Percentiles rank a stretch among this genome's conserved stretches.
Conservation (phyloP, 2,888 invertebrate genomes). For the Blastobasis lacticolella region DNA sequence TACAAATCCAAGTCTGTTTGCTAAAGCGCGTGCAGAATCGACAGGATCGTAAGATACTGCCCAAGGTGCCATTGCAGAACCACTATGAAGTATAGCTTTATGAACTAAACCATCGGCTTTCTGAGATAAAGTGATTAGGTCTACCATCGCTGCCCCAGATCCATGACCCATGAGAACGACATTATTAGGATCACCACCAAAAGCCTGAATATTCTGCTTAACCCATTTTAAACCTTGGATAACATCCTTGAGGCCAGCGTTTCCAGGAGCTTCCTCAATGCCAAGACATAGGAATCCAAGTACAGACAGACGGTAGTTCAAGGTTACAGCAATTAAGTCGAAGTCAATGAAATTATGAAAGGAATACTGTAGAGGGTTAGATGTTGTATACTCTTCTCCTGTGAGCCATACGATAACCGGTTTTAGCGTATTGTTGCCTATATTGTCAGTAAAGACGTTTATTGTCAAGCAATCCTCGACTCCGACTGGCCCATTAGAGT, state of each 20-base stretch:
- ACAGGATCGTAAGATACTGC: constrained; percentile 57
- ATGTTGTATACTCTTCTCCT: constrained; percentile 45
- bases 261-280: constrained; percentile 79
- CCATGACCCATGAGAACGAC: constrained; percentile 88
- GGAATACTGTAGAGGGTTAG: constrained; percentile 24
- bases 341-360: constrained; percentile 77
- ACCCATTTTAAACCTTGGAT: constrained; percentile 85
- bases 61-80: constrained; percentile 56
- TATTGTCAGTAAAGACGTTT: constrained; percentile 42
- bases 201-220: constrained; percentile 79
- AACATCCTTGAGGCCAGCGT: constrained; percentile 90
- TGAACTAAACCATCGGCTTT: constrained; percentile 37
- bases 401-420: constrained; percentile 59
- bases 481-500: constrained; percentile 41
- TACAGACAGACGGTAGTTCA: constrained; percentile 82
- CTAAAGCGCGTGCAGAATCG: constrained; percentile 39
- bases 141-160: constrained; percentile 78
- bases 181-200: constrained; percentile 84
- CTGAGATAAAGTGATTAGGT: constrained; percentile 50
- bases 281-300: constrained; percentile 81
- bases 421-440: constrained; percentile 22
- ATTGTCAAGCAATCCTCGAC: constrained; percentile 54
- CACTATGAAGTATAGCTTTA: constrained; percentile 55
- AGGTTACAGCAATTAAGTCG: constrained; percentile 76
- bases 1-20: constrained; percentile 36